Base-by-base conservation (phyloP, 2,888 invertebrate genomes). In the Desoria tigrina region DNA sequence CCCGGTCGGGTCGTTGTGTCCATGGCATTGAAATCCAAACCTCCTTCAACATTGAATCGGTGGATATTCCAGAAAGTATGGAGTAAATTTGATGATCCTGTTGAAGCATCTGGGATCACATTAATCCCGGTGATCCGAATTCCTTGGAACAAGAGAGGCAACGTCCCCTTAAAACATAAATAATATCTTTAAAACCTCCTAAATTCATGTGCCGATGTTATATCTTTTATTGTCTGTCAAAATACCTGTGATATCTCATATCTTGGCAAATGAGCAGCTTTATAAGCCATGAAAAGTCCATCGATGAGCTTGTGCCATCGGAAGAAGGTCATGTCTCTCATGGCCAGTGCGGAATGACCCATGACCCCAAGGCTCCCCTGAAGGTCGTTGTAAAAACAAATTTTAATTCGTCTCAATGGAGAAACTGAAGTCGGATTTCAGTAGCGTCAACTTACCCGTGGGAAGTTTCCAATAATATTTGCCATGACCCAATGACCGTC, bases 301-400 rank as follows among this genome's bases (percentile, higher is more conserved):
- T 45, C 45, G n/a, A 45, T 21, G 21, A 21, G 6, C 6, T 16
- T 21, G n/a, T 45, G 45, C n/a, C n/a, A 91, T 78, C 89, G 86
- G 82, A 92, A 92, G 83, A 92, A 92, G 26, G 89, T 81, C 0
- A 92, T 92, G 81, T 92, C 92, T 1, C 92, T 84, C 91, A 92
- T 91, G 0, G 92, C 90, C 0, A 91, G 91, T 0, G 90, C 86
- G 0, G 89, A 27, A 9, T 59, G 45, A 24, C 45, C 59, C 59
- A 59, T 59, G 23, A 45, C 45, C 3, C 59, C 59, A 7, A 45
- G 7, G 2, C 24, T 24, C 11, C 42, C 42, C 55, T 55, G 18
- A 6, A 55, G 26, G 16, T 39, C 16, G 9, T 9, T 11, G 9
- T 39, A 39, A 39, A n/a, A n/a, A n/a, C n/a, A n/a, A n/a, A n/a